Percentiles rank a stretch among this genome's conserved stretches.
These are phyloP conservation scores for Polietes domitor DNA, from an alignment of 2,888 invertebrate species.

Conservation along the genomic window DNA sequence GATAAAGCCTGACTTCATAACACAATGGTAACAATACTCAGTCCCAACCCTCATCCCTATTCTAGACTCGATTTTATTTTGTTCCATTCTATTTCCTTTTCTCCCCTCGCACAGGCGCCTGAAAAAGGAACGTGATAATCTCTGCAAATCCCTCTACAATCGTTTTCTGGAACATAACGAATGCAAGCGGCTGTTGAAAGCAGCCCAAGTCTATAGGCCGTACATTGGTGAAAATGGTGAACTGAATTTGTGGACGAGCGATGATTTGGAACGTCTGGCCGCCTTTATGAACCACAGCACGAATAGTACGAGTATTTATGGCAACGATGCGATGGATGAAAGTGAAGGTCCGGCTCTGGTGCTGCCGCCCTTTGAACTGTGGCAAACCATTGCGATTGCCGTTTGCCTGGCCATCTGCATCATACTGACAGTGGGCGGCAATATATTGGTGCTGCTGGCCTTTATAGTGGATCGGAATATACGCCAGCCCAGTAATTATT, in stretches of 20 bases:
- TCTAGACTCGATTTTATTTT: neutral
- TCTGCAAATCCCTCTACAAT: slow-evolving; percentile 86
- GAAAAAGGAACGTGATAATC: slow-evolving; percentile 87
- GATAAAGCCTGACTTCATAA: slow-evolving; percentile 89
- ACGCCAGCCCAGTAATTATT: slow-evolving; percentile 99
- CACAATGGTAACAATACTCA: slow-evolving; percentile 85
- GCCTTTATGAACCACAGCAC: slow-evolving; percentile 72
- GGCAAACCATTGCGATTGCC: slow-evolving; percentile 95
- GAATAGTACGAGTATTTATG: slow-evolving; percentile 63
- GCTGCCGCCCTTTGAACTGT: slow-evolving; percentile 92
- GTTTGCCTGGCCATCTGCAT: slow-evolving; percentile 93
- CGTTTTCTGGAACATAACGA: slow-evolving; percentile 84
- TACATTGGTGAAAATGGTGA: slow-evolving; percentile 80
- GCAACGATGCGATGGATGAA: slow-evolving; percentile 70
- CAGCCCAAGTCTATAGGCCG: slow-evolving; percentile 79
- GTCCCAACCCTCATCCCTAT: no score
- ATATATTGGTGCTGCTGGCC: slow-evolving; percentile 95
- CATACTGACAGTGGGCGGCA: slow-evolving; percentile 95
- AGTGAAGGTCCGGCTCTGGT: slow-evolving; percentile 82
- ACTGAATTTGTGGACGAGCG: slow-evolving; percentile 77
- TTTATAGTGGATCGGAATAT: slow-evolving; percentile 96
- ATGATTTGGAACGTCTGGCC: slow-evolving; percentile 74
- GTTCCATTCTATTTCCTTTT: neutral
- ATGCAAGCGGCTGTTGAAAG: slow-evolving; percentile 83
- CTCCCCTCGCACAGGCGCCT: slow-evolving; percentile 84